Evolutionary conservation across 53 echinoderm and acorn worm genomes (phyloP).

Genomic region (Arbacia lixula): DNA sequence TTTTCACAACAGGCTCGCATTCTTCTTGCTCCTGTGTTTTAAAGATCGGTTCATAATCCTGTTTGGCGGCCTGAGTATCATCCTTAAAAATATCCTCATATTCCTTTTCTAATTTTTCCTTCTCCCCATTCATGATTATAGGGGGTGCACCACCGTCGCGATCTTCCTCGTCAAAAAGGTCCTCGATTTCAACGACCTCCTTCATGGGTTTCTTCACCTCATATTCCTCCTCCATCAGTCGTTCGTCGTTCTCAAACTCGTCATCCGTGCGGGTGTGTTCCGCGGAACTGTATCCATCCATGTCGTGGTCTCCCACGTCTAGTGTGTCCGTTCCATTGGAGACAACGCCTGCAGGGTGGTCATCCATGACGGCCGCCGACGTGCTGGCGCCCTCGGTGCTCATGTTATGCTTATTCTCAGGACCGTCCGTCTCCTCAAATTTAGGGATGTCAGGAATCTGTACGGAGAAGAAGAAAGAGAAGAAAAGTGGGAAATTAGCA

Average conservation of each 20-base stretch:
- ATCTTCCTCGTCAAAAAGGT: not conserved
- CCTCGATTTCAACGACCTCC: slow-evolving; percentile 27
- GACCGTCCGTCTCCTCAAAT: slow-evolving; percentile 55
- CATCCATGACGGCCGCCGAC: slow-evolving; percentile 13
- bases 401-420: not conserved
- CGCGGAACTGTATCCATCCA: not conserved
- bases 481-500: too few species aligned
- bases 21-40: not conserved
- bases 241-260: slow-evolving; percentile 42
- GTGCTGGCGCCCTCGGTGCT: slow-evolving; percentile 22
- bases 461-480: too few species aligned
- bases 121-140: not conserved
- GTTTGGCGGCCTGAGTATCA: slow-evolving; percentile 1
- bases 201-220: not conserved
- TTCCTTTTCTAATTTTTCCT: not conserved
- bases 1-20: slow-evolving; percentile 20
- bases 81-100: slow-evolving; percentile 35
- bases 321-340: slow-evolving; percentile 36
- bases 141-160: too few species aligned
- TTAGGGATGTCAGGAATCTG: slow-evolving; percentile 48
- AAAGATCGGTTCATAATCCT: slow-evolving; percentile 42
- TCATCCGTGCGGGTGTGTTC: slow-evolving; percentile 30
- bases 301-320: slow-evolving; percentile 41
- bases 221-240: slow-evolving; percentile 32
- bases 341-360: not conserved